Percentiles rank a stretch among this genome's conserved stretches.
These are phyloP conservation scores for Diarsia dahlii DNA, from an alignment of 2,888 invertebrate species.

Conservation along the genomic window DNA sequence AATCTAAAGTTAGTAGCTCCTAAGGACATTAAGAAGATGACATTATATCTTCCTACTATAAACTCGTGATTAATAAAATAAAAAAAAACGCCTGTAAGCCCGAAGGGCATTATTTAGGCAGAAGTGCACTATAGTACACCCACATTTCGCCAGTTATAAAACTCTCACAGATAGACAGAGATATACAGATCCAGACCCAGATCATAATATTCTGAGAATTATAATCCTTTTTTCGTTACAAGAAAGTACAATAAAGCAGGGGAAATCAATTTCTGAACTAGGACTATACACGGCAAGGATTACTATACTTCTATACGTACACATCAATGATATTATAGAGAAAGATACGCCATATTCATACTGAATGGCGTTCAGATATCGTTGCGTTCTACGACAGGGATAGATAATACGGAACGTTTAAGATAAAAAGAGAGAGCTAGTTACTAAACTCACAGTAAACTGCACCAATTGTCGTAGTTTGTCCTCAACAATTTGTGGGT, in stretches of 20 bases:
- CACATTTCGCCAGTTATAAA: background rate
- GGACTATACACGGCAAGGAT: background rate
- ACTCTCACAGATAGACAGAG: background rate
- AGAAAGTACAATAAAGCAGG: constrained; percentile 3
- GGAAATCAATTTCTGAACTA: constrained; percentile 7
- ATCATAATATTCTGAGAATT: background rate
- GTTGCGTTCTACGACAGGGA: too few species aligned
- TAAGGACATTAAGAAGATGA: background rate
- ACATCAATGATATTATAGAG: too few species aligned
- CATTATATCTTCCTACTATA: background rate
- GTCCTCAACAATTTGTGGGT: too few species aligned
- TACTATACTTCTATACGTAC: background rate
- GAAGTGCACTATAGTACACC: background rate
- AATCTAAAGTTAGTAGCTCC: background rate
- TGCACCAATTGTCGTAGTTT: too few species aligned
- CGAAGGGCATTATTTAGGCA: background rate
- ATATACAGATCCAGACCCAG: too few species aligned
- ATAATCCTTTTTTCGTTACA: background rate
- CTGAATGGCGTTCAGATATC: too few species aligned
- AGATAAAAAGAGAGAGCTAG: too few species aligned
- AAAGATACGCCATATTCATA: too few species aligned
- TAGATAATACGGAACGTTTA: too few species aligned
- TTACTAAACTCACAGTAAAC: too few species aligned
- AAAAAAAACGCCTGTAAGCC: background rate
- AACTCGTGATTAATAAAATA: background rate